Base-by-base conservation (phyloP, 2,797 vertebrate species). In the Pseudopleuronectes americanus region DNA sequence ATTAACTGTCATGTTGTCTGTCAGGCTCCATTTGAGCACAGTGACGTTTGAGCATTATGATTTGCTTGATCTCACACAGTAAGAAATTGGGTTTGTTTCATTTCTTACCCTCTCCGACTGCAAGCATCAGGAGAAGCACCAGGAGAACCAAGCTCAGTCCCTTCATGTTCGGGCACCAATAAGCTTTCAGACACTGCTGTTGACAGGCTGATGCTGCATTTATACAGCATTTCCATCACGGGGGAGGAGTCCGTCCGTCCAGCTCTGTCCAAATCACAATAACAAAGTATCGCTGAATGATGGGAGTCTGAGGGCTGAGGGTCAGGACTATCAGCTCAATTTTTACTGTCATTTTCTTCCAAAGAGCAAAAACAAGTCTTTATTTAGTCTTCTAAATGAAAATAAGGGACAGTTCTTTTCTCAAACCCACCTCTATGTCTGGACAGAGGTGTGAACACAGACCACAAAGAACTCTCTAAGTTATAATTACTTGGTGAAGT, bases 91-190 rank as follows among this genome's bases (percentile, higher is more conserved):
- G n/a, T 59, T 53, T 51, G 72, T 67, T 55, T 19, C 8, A 14
- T 66, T 55, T 66, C 92, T 92, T 93, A 94, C 93, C 92, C 84
- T 94, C 87, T 26, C 74, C 92, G 47, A 83, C 79, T 53, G 91
- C 79, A 36, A 94, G 78, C 87, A 92, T 90, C 87, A 94, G 81
- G 62, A 95, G 87, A 66, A 92, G 84, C 77, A 92, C 86, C 68
- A 93, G 90, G 55, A 94, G 72, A 88, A 90, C 83, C 80, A 93
- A 78, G 80, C 81, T 87, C 74, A 92, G 85, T 81, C 90, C 86
- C 86, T 90, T 92, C 94, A 94, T 94, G 87, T 82, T 86, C 75
- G 72, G 71, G 84, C 55, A 75, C 78, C 85, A 88, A 71, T 76
- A 81, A 79, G 74, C 79, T 82, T 78, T 87, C 90, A 90, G 82